Conservation (phyloP, 2,113 vertebrate genomes). For the Pandion haliaetus region DNA sequence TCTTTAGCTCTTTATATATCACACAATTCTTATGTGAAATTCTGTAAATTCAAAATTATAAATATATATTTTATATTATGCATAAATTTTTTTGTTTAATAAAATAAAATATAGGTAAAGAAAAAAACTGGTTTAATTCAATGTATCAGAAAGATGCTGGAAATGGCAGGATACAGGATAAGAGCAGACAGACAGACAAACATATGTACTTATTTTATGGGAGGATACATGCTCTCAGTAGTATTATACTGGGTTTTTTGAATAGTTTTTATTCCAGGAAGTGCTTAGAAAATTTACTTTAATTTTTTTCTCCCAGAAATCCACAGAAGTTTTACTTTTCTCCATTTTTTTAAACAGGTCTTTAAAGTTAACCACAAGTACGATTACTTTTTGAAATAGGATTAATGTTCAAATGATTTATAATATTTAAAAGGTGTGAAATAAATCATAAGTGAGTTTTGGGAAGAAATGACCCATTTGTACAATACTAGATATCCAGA, state of each 20-base stretch:
- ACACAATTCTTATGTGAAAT: neutral
- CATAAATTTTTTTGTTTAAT: neutral
- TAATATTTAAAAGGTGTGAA: neutral
- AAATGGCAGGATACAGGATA: neutral
- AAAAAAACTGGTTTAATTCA: neutral
- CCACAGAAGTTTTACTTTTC: neutral
- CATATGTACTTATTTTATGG: neutral
- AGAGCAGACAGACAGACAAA: neutral
- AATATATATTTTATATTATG: neutral
- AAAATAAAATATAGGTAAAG: neutral
- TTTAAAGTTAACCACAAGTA: neutral
- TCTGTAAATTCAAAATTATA: neutral
- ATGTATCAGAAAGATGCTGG: neutral
- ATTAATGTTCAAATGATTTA: neutral
- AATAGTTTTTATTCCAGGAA: neutral
- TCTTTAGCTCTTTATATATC: neutral
- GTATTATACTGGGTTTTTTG: neutral
- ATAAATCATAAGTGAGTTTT: neutral
- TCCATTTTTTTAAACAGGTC: neutral
- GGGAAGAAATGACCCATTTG: neutral
- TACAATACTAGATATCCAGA: neutral
- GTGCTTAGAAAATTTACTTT: neutral
- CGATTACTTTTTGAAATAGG: neutral
- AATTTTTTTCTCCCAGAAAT: neutral
- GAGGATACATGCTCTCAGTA: neutral